Percentiles rank a stretch among this genome's conserved stretches.
Conservation (phyloP, 1,140 invertebrate genomes). For the Zeugodacus cucurbitae region DNA sequence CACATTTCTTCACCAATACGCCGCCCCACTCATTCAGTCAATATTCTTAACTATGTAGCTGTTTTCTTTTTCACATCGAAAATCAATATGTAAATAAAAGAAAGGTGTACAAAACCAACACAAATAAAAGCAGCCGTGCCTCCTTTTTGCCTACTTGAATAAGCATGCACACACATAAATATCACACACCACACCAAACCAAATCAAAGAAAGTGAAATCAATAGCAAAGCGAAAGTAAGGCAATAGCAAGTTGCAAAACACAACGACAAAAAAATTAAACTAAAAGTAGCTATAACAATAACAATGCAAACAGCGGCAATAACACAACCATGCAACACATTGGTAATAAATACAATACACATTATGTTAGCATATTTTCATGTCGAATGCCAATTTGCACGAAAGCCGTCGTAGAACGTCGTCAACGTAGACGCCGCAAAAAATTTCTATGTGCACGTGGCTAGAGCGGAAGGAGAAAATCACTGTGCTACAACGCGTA, state of each 20-base stretch:
- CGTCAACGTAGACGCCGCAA: neutral
- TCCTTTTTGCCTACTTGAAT: neutral
- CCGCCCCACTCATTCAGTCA: neutral
- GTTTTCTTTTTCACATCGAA: neutral
- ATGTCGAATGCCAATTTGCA: slow-evolving; percentile 14
- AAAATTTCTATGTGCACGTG: neutral
- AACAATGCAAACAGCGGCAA: neutral
- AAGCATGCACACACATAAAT: neutral
- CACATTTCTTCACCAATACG: no score
- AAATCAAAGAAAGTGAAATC: neutral
- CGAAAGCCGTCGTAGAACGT: no score
- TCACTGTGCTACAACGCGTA: neutral
- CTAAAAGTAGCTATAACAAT: neutral
- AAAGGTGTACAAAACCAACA: neutral
- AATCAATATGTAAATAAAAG: no score
- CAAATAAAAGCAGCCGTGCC: neutral
- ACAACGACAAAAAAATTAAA: neutral
- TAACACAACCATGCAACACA: neutral
- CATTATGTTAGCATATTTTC: slow-evolving; percentile 20
- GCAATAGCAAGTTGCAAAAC: neutral
- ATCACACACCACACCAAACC: no score
- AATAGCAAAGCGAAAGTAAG: neutral
- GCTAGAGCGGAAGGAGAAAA: neutral
- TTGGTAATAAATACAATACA: slow-evolving; percentile 26
- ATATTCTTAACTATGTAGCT: neutral